These are phyloP conservation scores for Philopedon plagiatum DNA, from an alignment of 2,888 invertebrate species.

Conservation along the genomic window DNA sequence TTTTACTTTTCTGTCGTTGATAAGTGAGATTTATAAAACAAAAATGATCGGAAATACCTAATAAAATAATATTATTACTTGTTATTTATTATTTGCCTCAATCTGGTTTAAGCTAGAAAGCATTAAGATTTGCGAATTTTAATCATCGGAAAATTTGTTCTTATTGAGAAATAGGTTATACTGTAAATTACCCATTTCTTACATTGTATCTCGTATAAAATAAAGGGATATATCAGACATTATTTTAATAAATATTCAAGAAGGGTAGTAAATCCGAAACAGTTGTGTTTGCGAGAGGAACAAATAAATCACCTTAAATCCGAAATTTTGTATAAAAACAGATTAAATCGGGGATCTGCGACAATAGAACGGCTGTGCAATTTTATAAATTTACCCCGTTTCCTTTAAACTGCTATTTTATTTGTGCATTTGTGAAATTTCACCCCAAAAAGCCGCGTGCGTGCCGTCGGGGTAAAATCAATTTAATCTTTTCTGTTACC, in stretches of 20 bases:
- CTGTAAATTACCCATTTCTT: not conserved
- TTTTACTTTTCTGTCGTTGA: too few species aligned
- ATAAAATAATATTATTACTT: too few species aligned
- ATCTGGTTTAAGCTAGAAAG: too few species aligned
- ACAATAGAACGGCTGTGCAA: slow-evolving; percentile 54
- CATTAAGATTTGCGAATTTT: too few species aligned
- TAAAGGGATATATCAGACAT: not conserved
- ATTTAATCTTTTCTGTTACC: slow-evolving; percentile 59
- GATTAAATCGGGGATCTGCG: slow-evolving; percentile 35
- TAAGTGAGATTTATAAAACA: too few species aligned
- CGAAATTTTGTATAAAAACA: slow-evolving; percentile 43
- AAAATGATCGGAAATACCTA: too few species aligned
- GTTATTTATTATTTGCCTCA: too few species aligned
- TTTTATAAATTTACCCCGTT: slow-evolving; percentile 61
- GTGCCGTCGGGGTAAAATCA: slow-evolving; percentile 53
- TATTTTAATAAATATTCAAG: slow-evolving; percentile 23
- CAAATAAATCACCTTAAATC: slow-evolving; percentile 35
- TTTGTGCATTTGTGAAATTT: slow-evolving; percentile 60
- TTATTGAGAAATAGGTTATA: too few species aligned
- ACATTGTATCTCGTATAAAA: not conserved
- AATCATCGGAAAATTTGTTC: too few species aligned
- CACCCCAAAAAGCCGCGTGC: slow-evolving; percentile 52
- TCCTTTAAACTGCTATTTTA: slow-evolving; percentile 59
- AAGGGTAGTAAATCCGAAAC: slow-evolving; percentile 25
- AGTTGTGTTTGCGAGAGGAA: slow-evolving; percentile 26